These are phyloP conservation scores for Sebastes baramenuke DNA, from an alignment of 2,797 vertebrate species.

Conservation along the genomic window DNA sequence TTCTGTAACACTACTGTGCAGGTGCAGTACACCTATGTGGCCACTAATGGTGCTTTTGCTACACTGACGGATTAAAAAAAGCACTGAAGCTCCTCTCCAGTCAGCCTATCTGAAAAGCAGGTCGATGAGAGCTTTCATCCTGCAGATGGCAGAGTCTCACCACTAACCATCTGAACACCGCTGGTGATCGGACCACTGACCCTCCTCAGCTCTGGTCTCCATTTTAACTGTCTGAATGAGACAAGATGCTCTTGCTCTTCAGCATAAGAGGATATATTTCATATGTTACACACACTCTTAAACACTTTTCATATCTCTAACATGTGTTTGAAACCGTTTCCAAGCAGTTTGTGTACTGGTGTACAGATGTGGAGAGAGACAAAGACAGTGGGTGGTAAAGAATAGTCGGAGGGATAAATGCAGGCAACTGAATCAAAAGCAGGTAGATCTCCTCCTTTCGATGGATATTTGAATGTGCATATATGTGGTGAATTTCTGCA, in stretches of 20 bases:
- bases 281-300: background rate
- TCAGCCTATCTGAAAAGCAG: background rate
- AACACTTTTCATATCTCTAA: background rate
- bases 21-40: constrained; percentile 34
- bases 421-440: constrained; percentile 18
- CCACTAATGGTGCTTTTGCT: constrained; percentile 40
- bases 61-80: background rate
- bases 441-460: background rate
- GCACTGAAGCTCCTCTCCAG: background rate
- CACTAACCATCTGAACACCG: constrained; percentile 28
- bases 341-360: background rate
- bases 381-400: background rate
- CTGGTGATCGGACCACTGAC: background rate
- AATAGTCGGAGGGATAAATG: constrained; percentile 3
- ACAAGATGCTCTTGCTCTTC: background rate
- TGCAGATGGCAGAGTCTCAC: constrained; percentile 82
- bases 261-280: background rate
- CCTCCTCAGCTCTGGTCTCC: constrained; percentile 44
- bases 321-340: background rate
- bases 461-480: background rate
- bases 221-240: constrained; percentile 42
- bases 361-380: background rate
- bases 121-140: constrained; percentile 55
- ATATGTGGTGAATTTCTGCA: background rate
- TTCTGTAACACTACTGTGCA: background rate